Base-by-base conservation (phyloP, 2,113 vertebrate species). In the Tragelaphus buxtoni region DNA sequence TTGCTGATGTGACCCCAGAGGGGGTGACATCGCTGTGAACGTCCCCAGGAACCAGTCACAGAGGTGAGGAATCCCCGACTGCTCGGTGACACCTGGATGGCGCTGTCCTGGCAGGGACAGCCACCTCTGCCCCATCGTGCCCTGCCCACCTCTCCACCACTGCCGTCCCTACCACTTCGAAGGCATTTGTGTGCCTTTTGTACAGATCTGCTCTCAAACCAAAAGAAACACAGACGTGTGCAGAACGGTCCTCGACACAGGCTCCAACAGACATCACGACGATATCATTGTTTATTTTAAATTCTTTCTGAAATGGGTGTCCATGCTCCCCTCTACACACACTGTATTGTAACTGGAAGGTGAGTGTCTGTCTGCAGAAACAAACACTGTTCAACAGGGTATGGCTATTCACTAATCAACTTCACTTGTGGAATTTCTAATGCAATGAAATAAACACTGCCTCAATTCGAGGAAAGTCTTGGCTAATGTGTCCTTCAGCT, bases 1-100 rank as follows among this genome's bases (percentile, higher is more conserved):
- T 97, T 95, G 81, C 89, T 92, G 79, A 94, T 93, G 94, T 95
- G 97, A 97, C 88, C 95, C 51, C 85, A 18, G 65, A 60, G 76
- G 3, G 12, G 32, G 97, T 95, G 88, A 20, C 39, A 9, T 85
- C 35, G 24, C 91, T 97, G 96, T 90, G 0, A 0, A 51, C 80
- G 93, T 91, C 96, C 47, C 80, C 28, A 9, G 90, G 18, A 56
- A 92, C 89, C 92, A 0, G 97, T 91, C 65, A 51, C 24, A 51
- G 58, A 49, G 24, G 6, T 2, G 74, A 61, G 83, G 53, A 77
- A 55, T n/a, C 18, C 24, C 22, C 7, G 76, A 60, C 30, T 5
- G 18, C 3, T 2, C 5, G 1, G 16, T 3, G 6, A 28, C 5
- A 0, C 10, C 45, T 2, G n/a, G 30, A 9, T 0, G 18, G 28